A percentile compares a stretch with the other conserved stretches of the same genome.
phyloP scores from a whole-genome alignment of 2,113 vertebrate species.

The Neodon shergylaensis region DNA sequence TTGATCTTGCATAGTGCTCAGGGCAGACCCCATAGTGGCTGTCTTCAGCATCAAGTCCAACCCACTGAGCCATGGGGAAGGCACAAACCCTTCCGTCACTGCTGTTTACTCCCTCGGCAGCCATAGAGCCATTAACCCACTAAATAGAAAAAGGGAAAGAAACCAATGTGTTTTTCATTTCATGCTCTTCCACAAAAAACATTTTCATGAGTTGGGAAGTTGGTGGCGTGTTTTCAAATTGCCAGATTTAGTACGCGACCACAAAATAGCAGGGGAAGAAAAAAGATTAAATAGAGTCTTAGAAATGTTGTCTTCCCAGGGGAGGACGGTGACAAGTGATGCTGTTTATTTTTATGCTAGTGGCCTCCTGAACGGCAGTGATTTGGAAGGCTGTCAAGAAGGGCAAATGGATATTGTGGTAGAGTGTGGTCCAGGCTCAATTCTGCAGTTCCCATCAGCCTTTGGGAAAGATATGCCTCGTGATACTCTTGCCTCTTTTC shows the following conservation, averaged over 20 bases:
- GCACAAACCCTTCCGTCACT: background rate
- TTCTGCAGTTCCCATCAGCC: background rate
- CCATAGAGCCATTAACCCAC: background rate
- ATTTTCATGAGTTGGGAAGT: constrained; percentile 79
- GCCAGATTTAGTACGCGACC: constrained; percentile 76
- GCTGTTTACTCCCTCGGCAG: background rate
- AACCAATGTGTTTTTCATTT: constrained; percentile 69
- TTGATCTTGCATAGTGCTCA: fast-evolving
- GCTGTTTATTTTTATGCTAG: constrained; percentile 50
- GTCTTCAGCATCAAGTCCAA: background rate
- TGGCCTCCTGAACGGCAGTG: constrained; percentile 5
- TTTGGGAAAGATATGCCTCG: background rate
- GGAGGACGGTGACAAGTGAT: constrained; percentile 47
- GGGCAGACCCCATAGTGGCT: background rate
- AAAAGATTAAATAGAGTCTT: constrained; percentile 68
- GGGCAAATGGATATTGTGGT: background rate
- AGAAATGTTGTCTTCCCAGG: constrained; percentile 28
- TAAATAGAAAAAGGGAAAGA: background rate
- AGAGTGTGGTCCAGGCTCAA: background rate
- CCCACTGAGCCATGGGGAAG: background rate
- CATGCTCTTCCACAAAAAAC: constrained; percentile 73
- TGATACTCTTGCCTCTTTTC: background rate
- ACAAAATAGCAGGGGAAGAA: constrained; percentile 64
- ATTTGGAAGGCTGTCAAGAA: constrained; percentile 15
- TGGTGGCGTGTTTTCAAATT: constrained; percentile 69